These are phyloP conservation scores for Hestina assimilis DNA, from an alignment of 1,140 invertebrate genomes.

Conservation along the genomic window DNA sequence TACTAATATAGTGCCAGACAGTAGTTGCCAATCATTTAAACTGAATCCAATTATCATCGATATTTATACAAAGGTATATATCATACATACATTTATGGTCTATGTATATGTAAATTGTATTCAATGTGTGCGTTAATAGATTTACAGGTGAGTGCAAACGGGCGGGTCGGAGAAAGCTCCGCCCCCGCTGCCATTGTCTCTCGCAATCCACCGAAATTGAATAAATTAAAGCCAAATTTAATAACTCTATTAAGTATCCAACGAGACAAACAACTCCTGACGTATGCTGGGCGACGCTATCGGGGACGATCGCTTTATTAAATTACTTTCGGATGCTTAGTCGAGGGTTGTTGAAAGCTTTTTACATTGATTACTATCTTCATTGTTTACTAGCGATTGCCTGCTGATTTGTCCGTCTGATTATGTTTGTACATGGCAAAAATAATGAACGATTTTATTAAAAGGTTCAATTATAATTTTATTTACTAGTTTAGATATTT, in stretches of 20 bases:
- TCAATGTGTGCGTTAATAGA: slow-evolving; percentile 33
- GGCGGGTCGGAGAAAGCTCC: slow-evolving; percentile 47
- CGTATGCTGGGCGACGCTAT: slow-evolving; percentile 57
- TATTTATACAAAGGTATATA: neutral
- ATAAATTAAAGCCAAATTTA: slow-evolving; percentile 75
- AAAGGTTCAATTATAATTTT: too few species aligned
- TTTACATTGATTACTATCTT: slow-evolving; percentile 54
- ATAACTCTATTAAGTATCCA: slow-evolving; percentile 70
- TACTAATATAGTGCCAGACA: neutral
- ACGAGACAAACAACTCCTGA: slow-evolving; percentile 64
- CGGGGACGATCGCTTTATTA: slow-evolving; percentile 55
- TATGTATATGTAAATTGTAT: neutral
- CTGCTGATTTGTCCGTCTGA: neutral
- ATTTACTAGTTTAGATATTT: too few species aligned
- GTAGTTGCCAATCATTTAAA: neutral
- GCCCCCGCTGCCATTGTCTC: slow-evolving; percentile 66
- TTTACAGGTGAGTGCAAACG: slow-evolving; percentile 53
- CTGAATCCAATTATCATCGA: neutral
- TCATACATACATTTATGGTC: neutral
- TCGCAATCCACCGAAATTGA: slow-evolving; percentile 57
- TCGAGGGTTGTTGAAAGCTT: slow-evolving; percentile 55
- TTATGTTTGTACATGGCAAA: neutral
- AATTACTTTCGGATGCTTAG: slow-evolving; percentile 56
- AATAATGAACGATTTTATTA: too few species aligned
- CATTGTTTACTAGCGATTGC: slow-evolving; percentile 7